Percentiles rank a stretch among this genome's conserved stretches.
Conservation (phyloP, 2,113 vertebrate genomes). For the Cariama cristata region DNA sequence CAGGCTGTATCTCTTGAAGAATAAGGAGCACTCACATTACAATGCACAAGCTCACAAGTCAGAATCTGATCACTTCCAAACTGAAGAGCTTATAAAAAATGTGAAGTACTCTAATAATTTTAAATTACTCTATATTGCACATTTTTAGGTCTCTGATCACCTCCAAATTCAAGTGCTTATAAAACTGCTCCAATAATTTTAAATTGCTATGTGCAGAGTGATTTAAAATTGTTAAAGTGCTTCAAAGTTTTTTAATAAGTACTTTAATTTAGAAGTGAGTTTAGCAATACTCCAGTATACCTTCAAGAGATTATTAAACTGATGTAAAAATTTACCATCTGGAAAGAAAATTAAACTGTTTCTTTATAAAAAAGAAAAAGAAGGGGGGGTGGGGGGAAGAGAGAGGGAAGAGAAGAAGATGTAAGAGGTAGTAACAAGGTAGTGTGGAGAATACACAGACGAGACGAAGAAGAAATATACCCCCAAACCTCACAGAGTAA, state of each 20-base stretch:
- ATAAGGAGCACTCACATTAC: conserved; percentile 44
- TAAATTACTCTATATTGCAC: conserved; percentile 76
- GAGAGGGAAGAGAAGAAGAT: background rate
- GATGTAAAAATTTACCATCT: conserved; percentile 67
- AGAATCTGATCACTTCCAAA: conserved; percentile 63
- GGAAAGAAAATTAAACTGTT: conserved; percentile 69
- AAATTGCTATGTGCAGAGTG: conserved; percentile 77
- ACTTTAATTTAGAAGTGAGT: conserved; percentile 78
- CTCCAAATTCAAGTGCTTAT: conserved; percentile 81
- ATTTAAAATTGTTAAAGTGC: conserved; percentile 80
- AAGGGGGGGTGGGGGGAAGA: background rate
- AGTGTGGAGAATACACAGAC: background rate
- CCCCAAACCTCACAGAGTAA: background rate
- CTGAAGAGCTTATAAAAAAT: conserved; percentile 77
- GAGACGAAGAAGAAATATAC: background rate
- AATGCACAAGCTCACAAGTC: conserved; percentile 63
- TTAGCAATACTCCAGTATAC: conserved; percentile 73
- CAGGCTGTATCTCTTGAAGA: conserved; percentile 33
- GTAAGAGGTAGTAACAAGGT: background rate
- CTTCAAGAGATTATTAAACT: conserved; percentile 73
- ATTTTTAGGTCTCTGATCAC: conserved; percentile 80
- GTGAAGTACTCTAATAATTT: conserved; percentile 80
- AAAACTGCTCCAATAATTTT: conserved; percentile 80
- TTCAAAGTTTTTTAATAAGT: conserved; percentile 81
- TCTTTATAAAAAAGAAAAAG: background rate